These are phyloP conservation scores for Tribolium freemani DNA, from an alignment of 2,888 invertebrate genomes.

Conservation along the genomic window DNA sequence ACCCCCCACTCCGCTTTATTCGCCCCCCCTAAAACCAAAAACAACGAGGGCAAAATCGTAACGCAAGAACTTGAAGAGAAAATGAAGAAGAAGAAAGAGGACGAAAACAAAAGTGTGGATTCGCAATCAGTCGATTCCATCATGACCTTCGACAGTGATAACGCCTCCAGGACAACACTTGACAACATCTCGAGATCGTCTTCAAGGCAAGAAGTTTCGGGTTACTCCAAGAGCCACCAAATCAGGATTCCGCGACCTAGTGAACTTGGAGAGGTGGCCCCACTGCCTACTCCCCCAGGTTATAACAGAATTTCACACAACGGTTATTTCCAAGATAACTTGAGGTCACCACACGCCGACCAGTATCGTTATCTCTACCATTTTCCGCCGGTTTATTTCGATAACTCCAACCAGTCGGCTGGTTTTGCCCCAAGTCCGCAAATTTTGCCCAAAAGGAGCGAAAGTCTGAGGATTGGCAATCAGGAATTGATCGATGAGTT, in stretches of 20 bases:
- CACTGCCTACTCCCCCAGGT: constrained; percentile 13
- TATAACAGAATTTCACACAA: constrained; percentile 8
- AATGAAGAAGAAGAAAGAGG: constrained; percentile 48
- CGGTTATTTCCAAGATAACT: constrained; percentile 23
- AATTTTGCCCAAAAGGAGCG: constrained; percentile 43
- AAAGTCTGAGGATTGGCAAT: constrained; percentile 53
- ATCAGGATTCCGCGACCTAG: neutral
- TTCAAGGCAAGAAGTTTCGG: neutral
- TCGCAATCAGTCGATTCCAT: constrained; percentile 20
- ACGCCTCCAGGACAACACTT: neutral
- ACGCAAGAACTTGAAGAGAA: constrained; percentile 52
- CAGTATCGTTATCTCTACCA: constrained; percentile 19
- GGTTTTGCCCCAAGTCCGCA: constrained; percentile 12
- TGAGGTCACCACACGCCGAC: neutral
- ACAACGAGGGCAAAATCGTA: constrained; percentile 40
- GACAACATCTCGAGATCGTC: constrained; percentile 9
- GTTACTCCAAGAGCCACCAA: neutral
- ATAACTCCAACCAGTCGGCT: constrained; percentile 5
- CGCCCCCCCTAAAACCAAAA: constrained; percentile 51
- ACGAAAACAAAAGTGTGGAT: constrained; percentile 26
- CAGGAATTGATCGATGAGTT: constrained; percentile 54
- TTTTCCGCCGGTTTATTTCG: constrained; percentile 14
- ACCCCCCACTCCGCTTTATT: constrained; percentile 53
- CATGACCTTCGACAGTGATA: constrained; percentile 20
- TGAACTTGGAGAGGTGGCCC: neutral